phyloP scores from a whole-genome alignment of 35 echinoderm and acorn worm species.

The Chiridota heheva region DNA sequence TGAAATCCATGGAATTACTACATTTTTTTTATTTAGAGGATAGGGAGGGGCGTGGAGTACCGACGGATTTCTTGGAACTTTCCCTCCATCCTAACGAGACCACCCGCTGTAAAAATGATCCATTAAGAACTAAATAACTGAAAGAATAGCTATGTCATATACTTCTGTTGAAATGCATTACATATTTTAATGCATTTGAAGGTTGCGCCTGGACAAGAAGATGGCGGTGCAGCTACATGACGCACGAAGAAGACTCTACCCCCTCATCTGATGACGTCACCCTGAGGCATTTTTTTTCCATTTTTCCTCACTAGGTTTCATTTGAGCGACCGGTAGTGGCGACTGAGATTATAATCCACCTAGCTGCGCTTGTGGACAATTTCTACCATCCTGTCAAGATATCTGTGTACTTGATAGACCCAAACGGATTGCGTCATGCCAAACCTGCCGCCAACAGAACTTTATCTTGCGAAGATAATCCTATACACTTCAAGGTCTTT shows the following conservation, averaged over 20 bases:
- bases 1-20: no score
- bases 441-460: constrained; percentile 2
- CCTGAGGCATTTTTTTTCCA: background rate
- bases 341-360: constrained; percentile 73
- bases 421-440: constrained; percentile 34
- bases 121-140: background rate
- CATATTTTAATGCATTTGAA: background rate
- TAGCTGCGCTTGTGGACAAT: constrained; percentile 44
- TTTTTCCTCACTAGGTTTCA: constrained; percentile 38
- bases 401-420: constrained; percentile 55
- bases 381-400: constrained; percentile 15
- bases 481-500: constrained; percentile 62
- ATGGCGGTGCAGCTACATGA: background rate
- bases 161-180: background rate
- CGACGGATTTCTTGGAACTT: no score
- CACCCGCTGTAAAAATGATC: no score
- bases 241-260: background rate
- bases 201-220: background rate
- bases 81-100: no score
- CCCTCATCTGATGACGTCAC: background rate
- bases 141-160: background rate
- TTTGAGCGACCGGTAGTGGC: constrained; percentile 82
- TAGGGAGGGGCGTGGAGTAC: no score
- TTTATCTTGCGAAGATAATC: constrained; percentile 62
- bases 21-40: no score